Base-by-base conservation (phyloP, 2,888 invertebrate genomes). In the Megaustenia siamemsis region DNA sequence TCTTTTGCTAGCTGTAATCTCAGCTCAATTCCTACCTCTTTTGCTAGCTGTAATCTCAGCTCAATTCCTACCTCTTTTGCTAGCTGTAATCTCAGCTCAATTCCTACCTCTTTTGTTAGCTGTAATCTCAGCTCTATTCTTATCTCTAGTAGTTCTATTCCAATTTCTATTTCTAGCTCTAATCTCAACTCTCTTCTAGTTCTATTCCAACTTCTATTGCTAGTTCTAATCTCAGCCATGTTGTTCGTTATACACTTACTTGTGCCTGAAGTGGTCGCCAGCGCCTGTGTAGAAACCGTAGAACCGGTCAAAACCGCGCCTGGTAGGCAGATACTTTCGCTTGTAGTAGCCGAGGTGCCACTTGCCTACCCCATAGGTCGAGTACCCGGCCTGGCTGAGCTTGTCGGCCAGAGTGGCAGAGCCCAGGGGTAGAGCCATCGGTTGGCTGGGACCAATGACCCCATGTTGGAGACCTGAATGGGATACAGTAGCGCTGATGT, bases 321-420 rank as follows among this genome's bases (percentile, higher is more conserved):
- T 89, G 5, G 92, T 92, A 24, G 94, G 94, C 10, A 94, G 89
- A 85, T 92, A 94, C 28, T 92, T 92, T 80, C 91, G 89, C 83
- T 92, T 91, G 89, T 94, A 94, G 87, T 93, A 94, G 1, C 94
- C 94, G 71, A 94, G 87, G 89, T 94, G 94, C 94, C 94, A 94
- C 81, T 91, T 91, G 71, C 91, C 91, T 1, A 91, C 89, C 83
- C 89, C 89, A 76, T 91, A 90, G 6, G 90, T 91, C 38, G 88
- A 71, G 43, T 91, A 91, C 28, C 90, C 90, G 5, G 85, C 86
- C 75, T 88, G 87, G 28, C 83, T 88, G 86, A 91, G 83, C 73
- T 89, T 89, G 69, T 91, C 88, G 2, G 91, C 89, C 24, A 91
- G 68, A 18, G 91, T 91, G 12, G 90, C 89, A 28, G 83, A 83